Percentiles rank a stretch among this genome's conserved stretches.
phyloP scores from a whole-genome alignment of 2,797 vertebrate genomes.

The Zalophus californianus region DNA sequence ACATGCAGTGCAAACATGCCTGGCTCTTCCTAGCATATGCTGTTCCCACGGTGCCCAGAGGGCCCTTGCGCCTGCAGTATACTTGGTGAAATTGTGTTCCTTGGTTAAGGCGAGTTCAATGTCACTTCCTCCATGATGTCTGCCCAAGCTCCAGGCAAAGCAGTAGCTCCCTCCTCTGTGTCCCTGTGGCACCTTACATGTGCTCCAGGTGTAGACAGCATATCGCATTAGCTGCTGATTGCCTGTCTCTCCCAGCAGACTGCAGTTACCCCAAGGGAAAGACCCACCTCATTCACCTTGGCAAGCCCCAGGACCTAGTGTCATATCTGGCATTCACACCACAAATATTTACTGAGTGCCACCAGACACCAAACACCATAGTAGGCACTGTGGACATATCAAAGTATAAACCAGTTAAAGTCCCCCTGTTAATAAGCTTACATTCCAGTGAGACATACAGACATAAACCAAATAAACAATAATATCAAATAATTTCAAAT shows the following conservation, averaged over 20 bases:
- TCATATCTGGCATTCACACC: neutral
- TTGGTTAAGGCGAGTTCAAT: neutral
- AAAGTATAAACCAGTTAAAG: neutral
- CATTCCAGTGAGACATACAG: neutral
- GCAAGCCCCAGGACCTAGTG: neutral
- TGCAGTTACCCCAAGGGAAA: neutral
- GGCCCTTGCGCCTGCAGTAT: neutral
- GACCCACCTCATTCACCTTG: neutral
- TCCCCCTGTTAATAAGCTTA: neutral
- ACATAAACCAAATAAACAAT: neutral
- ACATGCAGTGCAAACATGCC: neutral
- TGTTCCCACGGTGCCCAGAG: neutral
- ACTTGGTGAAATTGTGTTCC: neutral
- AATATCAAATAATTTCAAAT: constrained; percentile 19
- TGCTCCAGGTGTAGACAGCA: neutral
- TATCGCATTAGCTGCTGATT: no score
- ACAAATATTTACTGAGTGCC: neutral
- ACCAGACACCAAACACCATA: neutral
- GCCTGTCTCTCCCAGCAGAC: neutral
- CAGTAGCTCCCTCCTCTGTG: neutral
- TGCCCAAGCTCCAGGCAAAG: neutral
- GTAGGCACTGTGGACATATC: neutral
- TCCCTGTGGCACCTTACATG: neutral
- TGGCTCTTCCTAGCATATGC: neutral
- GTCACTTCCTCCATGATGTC: neutral